phyloP scores from a whole-genome alignment of 2,113 vertebrate genomes.

The Anolis carolinensis region DNA sequence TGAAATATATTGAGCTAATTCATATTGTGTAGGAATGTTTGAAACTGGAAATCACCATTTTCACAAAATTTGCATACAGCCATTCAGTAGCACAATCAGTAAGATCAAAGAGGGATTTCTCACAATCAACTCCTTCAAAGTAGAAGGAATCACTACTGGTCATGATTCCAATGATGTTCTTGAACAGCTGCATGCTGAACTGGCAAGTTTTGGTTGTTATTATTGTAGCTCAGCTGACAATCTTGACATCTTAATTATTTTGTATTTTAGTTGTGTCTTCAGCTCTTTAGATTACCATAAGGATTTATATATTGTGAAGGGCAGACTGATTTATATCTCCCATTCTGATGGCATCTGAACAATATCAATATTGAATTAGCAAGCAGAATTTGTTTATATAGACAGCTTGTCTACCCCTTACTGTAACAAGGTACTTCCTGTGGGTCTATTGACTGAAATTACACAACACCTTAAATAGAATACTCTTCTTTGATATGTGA shows the following conservation, averaged over 20 bases:
- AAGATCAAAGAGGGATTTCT: too few relatives aligned
- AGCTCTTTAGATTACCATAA: background rate
- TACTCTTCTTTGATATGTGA: background rate
- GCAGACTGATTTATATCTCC: background rate
- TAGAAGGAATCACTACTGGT: too few relatives aligned
- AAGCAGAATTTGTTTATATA: background rate
- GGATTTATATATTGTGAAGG: background rate
- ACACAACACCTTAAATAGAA: background rate
- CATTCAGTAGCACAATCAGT: too few relatives aligned
- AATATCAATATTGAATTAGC: background rate
- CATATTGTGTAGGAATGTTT: background rate
- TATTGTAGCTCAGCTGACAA: background rate
- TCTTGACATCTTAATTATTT: background rate
- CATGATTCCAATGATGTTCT: background rate
- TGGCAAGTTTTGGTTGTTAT: background rate
- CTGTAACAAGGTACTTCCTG: background rate
- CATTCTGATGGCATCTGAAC: background rate
- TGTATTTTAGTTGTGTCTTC: background rate
- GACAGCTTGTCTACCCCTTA: background rate
- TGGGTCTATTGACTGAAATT: constrained; percentile 1
- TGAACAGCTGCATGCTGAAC: background rate
- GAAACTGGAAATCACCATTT: background rate
- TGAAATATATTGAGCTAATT: background rate
- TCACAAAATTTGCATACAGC: background rate
- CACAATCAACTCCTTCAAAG: background rate